Evolutionary conservation across 1,140 invertebrate species (phyloP).

Genomic region (Achroia grisella): DNA sequence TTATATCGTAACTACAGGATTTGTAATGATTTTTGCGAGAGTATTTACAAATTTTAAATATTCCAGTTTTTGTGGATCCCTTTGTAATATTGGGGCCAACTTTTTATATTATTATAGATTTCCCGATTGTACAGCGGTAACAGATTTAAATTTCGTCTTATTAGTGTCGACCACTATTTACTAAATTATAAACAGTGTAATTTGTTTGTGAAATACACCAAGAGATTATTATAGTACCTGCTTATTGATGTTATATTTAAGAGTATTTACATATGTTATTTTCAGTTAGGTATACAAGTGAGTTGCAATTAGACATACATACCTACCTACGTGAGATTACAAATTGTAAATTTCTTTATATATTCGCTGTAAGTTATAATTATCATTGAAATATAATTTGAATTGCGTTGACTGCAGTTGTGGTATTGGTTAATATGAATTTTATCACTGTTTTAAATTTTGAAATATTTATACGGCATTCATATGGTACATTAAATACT

Average conservation of each 20-base stretch:
- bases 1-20: constrained; percentile 32
- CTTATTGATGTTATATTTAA: constrained; percentile 40
- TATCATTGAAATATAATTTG: constrained; percentile 47
- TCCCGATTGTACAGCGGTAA: constrained; percentile 14
- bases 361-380: constrained; percentile 11
- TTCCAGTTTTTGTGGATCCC: constrained; percentile 60
- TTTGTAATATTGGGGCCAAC: constrained; percentile 62
- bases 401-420: constrained; percentile 57
- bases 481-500: constrained; percentile 73
- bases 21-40: constrained; percentile 45
- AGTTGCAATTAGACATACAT: constrained; percentile 21
- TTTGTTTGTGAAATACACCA: constrained; percentile 22
- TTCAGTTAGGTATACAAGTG: constrained; percentile 18
- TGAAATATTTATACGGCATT: constrained; percentile 75
- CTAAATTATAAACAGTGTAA: not conserved
- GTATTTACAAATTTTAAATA: constrained; percentile 53
- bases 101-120: constrained; percentile 49
- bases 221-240: constrained; percentile 46
- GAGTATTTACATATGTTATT: constrained; percentile 23
- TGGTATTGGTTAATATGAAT: constrained; percentile 71
- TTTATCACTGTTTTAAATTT: constrained; percentile 76
- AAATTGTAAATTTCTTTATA: constrained; percentile 33
- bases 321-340: constrained; percentile 19
- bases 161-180: constrained; percentile 9
- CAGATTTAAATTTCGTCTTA: not conserved